A percentile compares a stretch with the other conserved stretches of the same genome.
These are phyloP conservation scores for Craseonycteris thonglongyai DNA, from an alignment of 2,113 vertebrate species.

Conservation along the genomic window DNA sequence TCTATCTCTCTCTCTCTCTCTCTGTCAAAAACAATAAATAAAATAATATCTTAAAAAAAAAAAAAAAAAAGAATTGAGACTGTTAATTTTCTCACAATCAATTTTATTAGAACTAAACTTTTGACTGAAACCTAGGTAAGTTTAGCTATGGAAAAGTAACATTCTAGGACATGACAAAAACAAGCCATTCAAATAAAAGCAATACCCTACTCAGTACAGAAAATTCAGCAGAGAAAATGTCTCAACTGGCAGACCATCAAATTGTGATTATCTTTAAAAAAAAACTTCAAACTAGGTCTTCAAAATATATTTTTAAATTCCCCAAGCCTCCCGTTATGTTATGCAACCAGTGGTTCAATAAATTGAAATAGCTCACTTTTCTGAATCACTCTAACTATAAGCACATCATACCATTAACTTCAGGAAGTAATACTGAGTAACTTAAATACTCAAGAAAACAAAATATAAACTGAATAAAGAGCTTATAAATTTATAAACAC, in stretches of 20 bases:
- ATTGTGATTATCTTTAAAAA: neutral
- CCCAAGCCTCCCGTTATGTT: neutral
- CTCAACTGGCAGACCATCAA: neutral
- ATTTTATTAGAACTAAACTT: neutral
- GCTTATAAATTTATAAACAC: neutral
- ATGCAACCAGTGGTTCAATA: neutral
- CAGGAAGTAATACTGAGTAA: neutral
- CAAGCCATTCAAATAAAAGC: neutral
- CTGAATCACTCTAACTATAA: neutral
- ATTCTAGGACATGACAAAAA: neutral
- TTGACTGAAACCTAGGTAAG: neutral
- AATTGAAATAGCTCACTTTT: neutral
- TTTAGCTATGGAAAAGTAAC: neutral
- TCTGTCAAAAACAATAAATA: too few species aligned
- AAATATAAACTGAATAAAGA: neutral
- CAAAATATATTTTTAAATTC: neutral
- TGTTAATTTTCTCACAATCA: accelerated
- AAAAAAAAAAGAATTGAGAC: too few species aligned
- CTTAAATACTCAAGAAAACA: neutral
- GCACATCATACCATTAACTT: neutral
- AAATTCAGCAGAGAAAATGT: neutral
- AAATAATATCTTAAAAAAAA: too few species aligned
- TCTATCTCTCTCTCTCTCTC: too few species aligned
- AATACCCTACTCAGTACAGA: neutral
- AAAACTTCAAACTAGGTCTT: neutral